Percentiles rank a stretch among this genome's conserved stretches.
These are phyloP conservation scores for Chaetura pelagica DNA, from an alignment of 2,113 vertebrate genomes.

Conservation along the genomic window DNA sequence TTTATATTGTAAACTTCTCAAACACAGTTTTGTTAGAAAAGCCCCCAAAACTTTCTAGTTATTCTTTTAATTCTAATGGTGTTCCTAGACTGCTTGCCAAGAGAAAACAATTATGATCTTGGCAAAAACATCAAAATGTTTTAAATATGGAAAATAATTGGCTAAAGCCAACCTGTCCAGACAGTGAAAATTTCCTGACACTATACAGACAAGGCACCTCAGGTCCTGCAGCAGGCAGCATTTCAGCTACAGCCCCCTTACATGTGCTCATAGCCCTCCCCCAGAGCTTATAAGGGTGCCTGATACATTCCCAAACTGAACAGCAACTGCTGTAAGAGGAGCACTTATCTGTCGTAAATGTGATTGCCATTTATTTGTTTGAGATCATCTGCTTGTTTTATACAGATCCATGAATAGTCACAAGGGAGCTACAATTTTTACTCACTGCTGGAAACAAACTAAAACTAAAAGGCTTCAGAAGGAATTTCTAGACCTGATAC, in stretches of 20 bases:
- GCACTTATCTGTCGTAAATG: not conserved
- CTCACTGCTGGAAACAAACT: not conserved
- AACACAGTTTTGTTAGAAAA: not conserved
- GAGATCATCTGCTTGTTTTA: slow-evolving; percentile 3
- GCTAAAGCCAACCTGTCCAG: not conserved
- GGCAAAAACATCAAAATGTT: not conserved
- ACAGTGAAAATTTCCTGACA: not conserved
- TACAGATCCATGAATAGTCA: not conserved
- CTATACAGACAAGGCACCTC: not conserved
- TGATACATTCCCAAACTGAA: not conserved
- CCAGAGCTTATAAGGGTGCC: not conserved
- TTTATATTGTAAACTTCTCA: not conserved
- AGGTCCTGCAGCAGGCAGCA: not conserved
- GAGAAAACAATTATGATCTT: not conserved
- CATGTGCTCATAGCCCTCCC: accelerated
- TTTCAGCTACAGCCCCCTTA: not conserved
- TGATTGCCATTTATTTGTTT: not conserved
- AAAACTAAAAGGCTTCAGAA: not conserved
- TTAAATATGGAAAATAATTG: slow-evolving; percentile 16
- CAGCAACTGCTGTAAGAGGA: not conserved
- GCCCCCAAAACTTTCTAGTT: not conserved
- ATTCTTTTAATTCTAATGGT: not conserved
- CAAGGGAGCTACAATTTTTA: not conserved
- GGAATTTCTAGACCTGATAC: not conserved
- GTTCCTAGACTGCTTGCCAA: not conserved